phyloP scores from a whole-genome alignment of 1,140 invertebrate genomes.

The Rhynchophorus ferrugineus region DNA sequence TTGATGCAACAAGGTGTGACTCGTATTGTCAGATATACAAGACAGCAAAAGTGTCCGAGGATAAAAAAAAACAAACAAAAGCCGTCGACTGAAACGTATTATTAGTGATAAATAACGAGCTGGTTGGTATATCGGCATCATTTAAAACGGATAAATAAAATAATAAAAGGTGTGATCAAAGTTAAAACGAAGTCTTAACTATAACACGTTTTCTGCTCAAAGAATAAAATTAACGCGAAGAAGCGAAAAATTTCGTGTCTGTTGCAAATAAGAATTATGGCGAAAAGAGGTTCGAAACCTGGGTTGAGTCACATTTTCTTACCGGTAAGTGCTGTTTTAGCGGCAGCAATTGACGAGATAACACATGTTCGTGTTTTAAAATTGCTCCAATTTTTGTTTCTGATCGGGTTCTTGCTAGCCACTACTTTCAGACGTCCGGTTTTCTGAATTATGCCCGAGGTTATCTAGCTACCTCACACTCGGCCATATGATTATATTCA shows the following conservation, averaged over 20 bases:
- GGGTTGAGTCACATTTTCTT: constrained; percentile 21
- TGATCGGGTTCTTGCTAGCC: constrained; percentile 20
- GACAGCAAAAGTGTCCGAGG: too few relatives aligned
- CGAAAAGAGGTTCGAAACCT: constrained; percentile 10
- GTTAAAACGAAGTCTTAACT: too few relatives aligned
- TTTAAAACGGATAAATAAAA: too few relatives aligned
- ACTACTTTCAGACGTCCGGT: constrained; percentile 21
- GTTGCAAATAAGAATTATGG: constrained; percentile 13
- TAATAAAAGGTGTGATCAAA: too few relatives aligned
- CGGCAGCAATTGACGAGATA: constrained; percentile 16
- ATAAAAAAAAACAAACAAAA: too few relatives aligned
- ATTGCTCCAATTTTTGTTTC: constrained; percentile 25
- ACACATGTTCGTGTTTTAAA: constrained; percentile 22
- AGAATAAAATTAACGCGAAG: constrained; percentile 12
- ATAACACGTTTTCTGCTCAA: too few relatives aligned
- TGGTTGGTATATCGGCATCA: too few relatives aligned
- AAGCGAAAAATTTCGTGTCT: constrained; percentile 15
- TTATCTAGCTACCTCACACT: constrained; percentile 22
- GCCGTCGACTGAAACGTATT: too few relatives aligned
- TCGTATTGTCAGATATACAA: too few relatives aligned
- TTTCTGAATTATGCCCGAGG: constrained; percentile 20
- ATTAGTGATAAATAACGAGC: too few relatives aligned
- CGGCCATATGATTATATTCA: constrained; percentile 18
- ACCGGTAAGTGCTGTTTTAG: constrained; percentile 9
- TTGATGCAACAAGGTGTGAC: too few relatives aligned